Conservation (phyloP, 1,140 invertebrate genomes). For the Protaetia brevitarsis region DNA sequence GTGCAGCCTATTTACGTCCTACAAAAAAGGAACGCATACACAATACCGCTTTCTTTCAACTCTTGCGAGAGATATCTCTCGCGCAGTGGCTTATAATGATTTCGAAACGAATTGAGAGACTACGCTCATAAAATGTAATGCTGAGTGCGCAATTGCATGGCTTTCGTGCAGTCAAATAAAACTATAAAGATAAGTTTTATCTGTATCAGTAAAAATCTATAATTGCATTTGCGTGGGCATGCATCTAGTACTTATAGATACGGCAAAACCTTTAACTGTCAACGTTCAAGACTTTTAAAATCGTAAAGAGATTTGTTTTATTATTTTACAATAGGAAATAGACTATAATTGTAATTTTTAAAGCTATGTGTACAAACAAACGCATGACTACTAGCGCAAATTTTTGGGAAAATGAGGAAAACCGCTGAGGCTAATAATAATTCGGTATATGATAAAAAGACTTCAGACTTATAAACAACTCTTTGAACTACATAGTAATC, state of each 20-base stretch:
- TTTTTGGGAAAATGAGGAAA: no score
- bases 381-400: no score
- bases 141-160: neutral
- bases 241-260: neutral
- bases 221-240: neutral
- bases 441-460: no score
- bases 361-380: no score
- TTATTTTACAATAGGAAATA: no score
- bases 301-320: neutral
- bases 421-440: no score
- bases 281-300: neutral
- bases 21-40: conserved; percentile 10
- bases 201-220: neutral
- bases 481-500: no score
- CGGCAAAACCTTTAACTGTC: neutral
- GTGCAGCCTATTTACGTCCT: conserved; percentile 21
- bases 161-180: neutral
- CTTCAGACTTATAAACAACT: no score
- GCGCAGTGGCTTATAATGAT: neutral
- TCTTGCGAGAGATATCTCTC: neutral
- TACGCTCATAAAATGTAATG: neutral
- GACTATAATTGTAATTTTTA: no score
- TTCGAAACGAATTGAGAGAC: neutral
- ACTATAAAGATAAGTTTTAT: neutral
- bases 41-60: conserved; percentile 3